A percentile compares a stretch with the other conserved stretches of the same genome.
Conservation (phyloP, 2,797 vertebrate species). For the Phyllotis vaccarum region DNA sequence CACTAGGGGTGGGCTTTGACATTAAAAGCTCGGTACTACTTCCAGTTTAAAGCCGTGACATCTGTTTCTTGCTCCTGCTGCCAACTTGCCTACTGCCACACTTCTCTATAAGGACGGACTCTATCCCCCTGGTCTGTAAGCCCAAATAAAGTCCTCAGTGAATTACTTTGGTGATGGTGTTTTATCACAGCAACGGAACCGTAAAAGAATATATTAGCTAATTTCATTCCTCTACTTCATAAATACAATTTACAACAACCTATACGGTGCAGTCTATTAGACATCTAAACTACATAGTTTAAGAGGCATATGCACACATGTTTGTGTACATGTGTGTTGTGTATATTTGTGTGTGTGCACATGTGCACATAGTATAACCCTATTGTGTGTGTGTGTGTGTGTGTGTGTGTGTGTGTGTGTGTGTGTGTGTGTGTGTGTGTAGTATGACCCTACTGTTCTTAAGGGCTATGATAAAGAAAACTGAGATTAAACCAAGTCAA, state of each 20-base stretch:
- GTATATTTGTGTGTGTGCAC: not conserved
- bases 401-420: not conserved
- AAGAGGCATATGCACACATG: too few relatives aligned
- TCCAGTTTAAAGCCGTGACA: not conserved
- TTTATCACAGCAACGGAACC: not conserved
- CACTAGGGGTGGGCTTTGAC: not conserved
- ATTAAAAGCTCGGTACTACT: not conserved
- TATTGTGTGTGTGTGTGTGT: not conserved
- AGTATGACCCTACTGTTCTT: not conserved
- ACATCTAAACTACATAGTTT: not conserved
- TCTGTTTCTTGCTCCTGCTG: not conserved
- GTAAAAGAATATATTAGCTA: not conserved
- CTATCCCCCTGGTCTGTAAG: not conserved
- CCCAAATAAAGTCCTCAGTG: not conserved
- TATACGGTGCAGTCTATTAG: not conserved
- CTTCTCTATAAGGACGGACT: not conserved
- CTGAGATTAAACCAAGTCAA: not conserved
- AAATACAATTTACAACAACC: not conserved
- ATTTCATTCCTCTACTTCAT: not conserved
- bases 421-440: too few relatives aligned
- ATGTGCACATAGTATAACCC: not conserved
- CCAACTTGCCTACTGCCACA: not conserved
- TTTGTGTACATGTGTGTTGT: not conserved
- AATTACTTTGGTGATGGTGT: not conserved
- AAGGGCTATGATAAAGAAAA: not conserved